Evolutionary conservation across 2,113 vertebrate genomes (phyloP).

Genomic region (Phrynocephalus versicolor): DNA sequence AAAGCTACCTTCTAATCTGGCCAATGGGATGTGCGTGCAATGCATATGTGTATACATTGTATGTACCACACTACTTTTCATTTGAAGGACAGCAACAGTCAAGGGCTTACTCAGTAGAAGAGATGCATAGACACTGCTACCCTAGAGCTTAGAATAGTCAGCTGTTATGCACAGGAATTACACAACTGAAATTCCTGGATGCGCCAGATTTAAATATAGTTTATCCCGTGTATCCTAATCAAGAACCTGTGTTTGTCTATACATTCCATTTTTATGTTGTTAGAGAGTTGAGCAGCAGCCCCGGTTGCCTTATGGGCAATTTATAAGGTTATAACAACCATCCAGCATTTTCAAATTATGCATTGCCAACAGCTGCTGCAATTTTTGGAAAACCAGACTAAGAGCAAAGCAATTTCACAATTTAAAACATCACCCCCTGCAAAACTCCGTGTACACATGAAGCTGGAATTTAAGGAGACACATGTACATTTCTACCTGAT

Average conservation of each 20-base stretch:
- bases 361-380: too few relatives aligned
- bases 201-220: not conserved
- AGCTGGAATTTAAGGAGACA: too few relatives aligned
- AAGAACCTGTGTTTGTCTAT: not conserved
- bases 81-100: conserved; percentile 21
- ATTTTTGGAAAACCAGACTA: too few relatives aligned
- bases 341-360: not conserved
- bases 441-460: not conserved
- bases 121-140: not conserved
- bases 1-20: conserved; percentile 30
- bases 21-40: too few relatives aligned
- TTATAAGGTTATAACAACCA: not conserved
- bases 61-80: conserved; percentile 37
- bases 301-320: not conserved
- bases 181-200: conserved; percentile 2
- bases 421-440: not conserved
- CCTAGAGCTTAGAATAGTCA: not conserved
- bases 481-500: not conserved
- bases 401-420: not conserved
- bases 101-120: not conserved
- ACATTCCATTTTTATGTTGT: not conserved
- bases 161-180: not conserved
- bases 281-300: not conserved
- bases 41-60: not conserved
- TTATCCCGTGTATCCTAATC: not conserved